Evolutionary conservation across 53 echinoderm and acorn worm genomes (phyloP), one percentile per base, ranked within the genome.

Genomic region (Echinarachnius parma): DNA sequence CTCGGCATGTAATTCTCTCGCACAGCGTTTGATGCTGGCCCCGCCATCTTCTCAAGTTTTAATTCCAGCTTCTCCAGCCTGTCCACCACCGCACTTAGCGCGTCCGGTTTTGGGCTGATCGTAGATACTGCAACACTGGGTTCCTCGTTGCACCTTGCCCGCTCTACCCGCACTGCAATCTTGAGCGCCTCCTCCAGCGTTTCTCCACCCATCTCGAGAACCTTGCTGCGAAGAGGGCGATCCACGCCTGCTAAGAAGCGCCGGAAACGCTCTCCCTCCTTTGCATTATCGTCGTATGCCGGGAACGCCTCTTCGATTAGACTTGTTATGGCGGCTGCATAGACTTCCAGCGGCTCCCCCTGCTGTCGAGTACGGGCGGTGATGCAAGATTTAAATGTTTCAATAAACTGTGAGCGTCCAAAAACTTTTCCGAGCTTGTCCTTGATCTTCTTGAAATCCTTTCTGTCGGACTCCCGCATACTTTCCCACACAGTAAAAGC

Each of bases 401-500:
- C n/a, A n/a, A n/a, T n/a, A n/a, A n/a, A n/a, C n/a, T n/a, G n/a
- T 33, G 39, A 36, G 16, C 28, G 13, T 0, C 53, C 71, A 78
- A 78, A 84, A 4, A 84, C 74, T 2, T 28, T 14, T 0, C 54
- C 16, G 14, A 84, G 27, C 0, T 49, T 28, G 1, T 34, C 31
- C 28, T 84, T 84, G 8, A 62, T 72, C 45, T 62, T 54, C 5
- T 62, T 36, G 39, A 52, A 84, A 21, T 84, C 79, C 4, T 47
- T 48, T 47, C 79, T 50, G 7, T 68, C 59, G 19, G 60, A 29
- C 1, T 29, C 46, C 15, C 78, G 53, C 9, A 83, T 31, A 21
- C 48, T 78, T 21, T 84, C 84, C 79, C 84, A 84, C 23, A 72
- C 60, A 16, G 62, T 78, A 27, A 84, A 84, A 7, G 78, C 79